Evolutionary conservation across 2,113 vertebrate genomes (phyloP).

Genomic region (Alosa alosa): DNA sequence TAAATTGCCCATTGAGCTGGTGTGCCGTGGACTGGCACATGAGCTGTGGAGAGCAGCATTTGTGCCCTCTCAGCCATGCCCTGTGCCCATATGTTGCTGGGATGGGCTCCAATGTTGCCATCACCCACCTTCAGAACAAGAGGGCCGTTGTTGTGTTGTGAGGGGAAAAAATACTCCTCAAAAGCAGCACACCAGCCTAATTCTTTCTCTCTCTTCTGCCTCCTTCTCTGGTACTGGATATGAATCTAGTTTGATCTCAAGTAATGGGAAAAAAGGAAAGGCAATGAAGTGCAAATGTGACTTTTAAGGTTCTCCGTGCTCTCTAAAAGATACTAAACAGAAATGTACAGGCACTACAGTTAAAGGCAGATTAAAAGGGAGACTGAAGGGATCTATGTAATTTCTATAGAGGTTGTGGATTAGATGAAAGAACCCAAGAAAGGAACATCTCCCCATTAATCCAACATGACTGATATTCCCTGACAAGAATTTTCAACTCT

Average conservation of each 20-base stretch:
- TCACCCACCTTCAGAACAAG: constrained; percentile 72
- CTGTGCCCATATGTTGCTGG: constrained; percentile 78
- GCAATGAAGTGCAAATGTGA: background rate
- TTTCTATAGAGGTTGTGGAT: background rate
- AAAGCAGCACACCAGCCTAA: constrained; percentile 21
- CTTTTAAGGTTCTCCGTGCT: background rate
- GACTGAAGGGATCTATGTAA: background rate
- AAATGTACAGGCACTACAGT: background rate
- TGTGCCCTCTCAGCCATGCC: constrained; percentile 77
- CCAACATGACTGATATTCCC: constrained; percentile 14
- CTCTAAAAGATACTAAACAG: background rate
- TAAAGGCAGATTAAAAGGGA: background rate
- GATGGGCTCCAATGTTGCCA: constrained; percentile 74
- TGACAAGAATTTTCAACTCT: background rate
- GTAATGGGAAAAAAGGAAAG: background rate
- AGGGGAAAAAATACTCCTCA: constrained; percentile 43
- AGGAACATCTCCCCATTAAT: background rate
- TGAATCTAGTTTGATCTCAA: background rate
- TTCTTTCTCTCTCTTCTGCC: background rate
- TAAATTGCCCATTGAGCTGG: constrained; percentile 73
- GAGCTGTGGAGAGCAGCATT: constrained; percentile 69
- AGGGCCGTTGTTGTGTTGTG: constrained; percentile 66
- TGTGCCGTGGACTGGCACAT: constrained; percentile 70
- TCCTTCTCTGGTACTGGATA: background rate
- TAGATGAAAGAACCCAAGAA: background rate